Conservation (phyloP, 2,888 invertebrate genomes). For the Tipula vernalis region DNA sequence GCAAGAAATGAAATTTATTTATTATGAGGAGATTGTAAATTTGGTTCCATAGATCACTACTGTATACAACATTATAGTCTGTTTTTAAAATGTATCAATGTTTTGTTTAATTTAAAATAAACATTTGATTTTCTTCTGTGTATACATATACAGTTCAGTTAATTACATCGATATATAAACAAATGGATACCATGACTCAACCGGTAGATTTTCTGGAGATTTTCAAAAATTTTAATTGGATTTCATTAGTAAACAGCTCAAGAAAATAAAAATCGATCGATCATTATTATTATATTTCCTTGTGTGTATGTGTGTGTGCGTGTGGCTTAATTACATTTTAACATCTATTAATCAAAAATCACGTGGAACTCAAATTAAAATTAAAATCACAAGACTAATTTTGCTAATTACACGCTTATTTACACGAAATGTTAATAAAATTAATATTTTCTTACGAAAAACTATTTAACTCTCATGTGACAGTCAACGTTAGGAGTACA, state of each 20-base stretch:
- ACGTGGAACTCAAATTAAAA: neutral
- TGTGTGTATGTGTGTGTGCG: no score
- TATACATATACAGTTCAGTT: no score
- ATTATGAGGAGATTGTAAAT: no score
- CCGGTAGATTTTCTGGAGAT: neutral
- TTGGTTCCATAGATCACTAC: neutral
- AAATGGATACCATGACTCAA: neutral
- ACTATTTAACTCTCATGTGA: neutral
- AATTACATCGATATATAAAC: no score
- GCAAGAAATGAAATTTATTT: no score
- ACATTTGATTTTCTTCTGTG: neutral
- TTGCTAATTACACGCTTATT: neutral
- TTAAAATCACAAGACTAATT: neutral
- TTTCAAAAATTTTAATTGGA: neutral
- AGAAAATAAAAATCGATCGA: neutral
- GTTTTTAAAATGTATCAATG: neutral
- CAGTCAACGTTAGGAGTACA: no score
- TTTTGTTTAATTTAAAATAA: neutral
- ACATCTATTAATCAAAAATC: neutral
- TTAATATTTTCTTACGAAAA: neutral
- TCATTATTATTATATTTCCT: neutral
- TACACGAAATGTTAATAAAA: neutral
- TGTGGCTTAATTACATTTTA: neutral
- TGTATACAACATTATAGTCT: neutral
- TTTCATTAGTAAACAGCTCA: no score